A percentile compares a stretch with the other conserved stretches of the same genome.
phyloP scores from a whole-genome alignment of 1,140 invertebrate genomes.

The Temnothorax longispinosus region DNA sequence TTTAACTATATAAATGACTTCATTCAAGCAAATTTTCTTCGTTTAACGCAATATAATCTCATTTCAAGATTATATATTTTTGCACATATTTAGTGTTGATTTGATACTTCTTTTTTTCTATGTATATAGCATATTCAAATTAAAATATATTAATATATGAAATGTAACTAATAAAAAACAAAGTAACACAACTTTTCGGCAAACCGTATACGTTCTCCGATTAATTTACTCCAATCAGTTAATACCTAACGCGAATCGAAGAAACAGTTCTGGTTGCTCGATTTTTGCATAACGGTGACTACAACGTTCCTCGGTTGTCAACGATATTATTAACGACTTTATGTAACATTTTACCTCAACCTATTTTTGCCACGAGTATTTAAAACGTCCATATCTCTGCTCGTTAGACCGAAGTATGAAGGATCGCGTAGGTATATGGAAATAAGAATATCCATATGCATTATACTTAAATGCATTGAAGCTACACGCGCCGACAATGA shows the following conservation, averaged over 20 bases:
- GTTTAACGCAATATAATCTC: too few relatives aligned
- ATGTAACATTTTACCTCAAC: constrained; percentile 1
- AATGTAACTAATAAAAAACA: background rate
- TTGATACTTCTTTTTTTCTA: too few relatives aligned
- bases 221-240: background rate
- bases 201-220: background rate
- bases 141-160: background rate
- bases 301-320: background rate
- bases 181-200: background rate
- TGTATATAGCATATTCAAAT: background rate
- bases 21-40: too few relatives aligned
- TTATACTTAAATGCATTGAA: background rate
- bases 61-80: too few relatives aligned
- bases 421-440: background rate
- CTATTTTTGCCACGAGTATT: background rate
- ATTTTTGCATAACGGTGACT: background rate
- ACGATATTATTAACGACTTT: background rate
- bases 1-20: too few relatives aligned
- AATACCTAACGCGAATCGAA: background rate
- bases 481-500: background rate
- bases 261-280: background rate
- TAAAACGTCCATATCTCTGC: background rate
- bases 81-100: too few relatives aligned
- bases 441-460: constrained; percentile 4
- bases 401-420: constrained; percentile 18